Base-by-base conservation (phyloP, 92 coral and sea anemone species). In the Plumapathes pennacea region DNA sequence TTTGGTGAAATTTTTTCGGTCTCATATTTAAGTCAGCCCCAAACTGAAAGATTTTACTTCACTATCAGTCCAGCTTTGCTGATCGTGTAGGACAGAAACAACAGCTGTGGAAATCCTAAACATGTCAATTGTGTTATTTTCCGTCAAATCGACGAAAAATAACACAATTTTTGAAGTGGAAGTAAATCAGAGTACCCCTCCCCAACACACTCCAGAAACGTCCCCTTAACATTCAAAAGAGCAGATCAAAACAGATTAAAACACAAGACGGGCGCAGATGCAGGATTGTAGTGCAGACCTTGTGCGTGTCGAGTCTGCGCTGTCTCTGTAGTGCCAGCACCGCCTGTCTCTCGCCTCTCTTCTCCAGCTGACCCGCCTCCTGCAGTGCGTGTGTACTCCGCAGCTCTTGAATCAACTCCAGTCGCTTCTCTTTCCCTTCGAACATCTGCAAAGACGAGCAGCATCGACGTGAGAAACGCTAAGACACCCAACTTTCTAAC, bases 381-480 rank as follows among this genome's bases (percentile, higher is more conserved):
- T 92, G 98, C 25, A 92, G 80, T 25, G 98, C 98, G 55, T 92
- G 98, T 24, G 98, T 92, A 46, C 98, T 92, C 20, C 96, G 92
- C 15, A 92, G 71, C 80, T 92, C 98, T 54, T 84, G 90, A 46
- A 92, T 92, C 72, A 92, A 54, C 57, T 92, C 98, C 27, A 88
- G 64, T 43, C 98, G 81, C 48, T 92, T 92, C 69, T 88, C 98
- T 39, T 92, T 92, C 54, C 98, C 98, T 76, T 92, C 98, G 38
- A 84, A 92, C 98, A 92, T 92, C 98, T 92, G 23, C 24, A 78
- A 3, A 8, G 40, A 17, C 41, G 26, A 39, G 27, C 11, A n/a
- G 18, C 15, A 30, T 18, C 18, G 18, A 51, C 21, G 24, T n/a
- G 11, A 22, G 34, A 15, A 15, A 22, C 46, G 4, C 18, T 4